A percentile compares a stretch with the other conserved stretches of the same genome.
Evolutionary conservation across 2,888 invertebrate genomes (phyloP).

Genomic region (Beris morrisii): DNA sequence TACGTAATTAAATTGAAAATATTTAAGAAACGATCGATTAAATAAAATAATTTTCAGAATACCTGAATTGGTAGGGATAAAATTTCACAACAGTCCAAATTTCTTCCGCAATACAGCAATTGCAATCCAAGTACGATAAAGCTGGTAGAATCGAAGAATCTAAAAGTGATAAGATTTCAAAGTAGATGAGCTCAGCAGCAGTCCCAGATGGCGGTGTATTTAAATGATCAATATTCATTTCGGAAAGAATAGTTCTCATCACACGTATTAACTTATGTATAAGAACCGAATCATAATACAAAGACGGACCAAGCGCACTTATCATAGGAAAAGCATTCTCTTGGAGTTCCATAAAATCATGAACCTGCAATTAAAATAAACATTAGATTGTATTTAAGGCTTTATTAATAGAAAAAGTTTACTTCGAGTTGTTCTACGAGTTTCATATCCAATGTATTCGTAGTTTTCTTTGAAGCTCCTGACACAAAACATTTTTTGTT

Average conservation of each 20-base stretch:
- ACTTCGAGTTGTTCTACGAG: conserved; percentile 48
- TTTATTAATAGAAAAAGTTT: background rate
- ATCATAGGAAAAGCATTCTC: conserved; percentile 83
- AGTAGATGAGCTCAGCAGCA: conserved; percentile 66
- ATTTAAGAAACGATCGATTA: too few species aligned
- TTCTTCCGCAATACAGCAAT: conserved; percentile 95
- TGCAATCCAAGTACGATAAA: conserved; percentile 87
- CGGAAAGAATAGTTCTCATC: conserved; percentile 53
- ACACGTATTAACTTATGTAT: conserved; percentile 81
- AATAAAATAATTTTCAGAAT: conserved; percentile 48
- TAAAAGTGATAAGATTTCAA: conserved; percentile 80
- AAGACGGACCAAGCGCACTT: conserved; percentile 80
- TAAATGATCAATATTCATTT: conserved; percentile 54
- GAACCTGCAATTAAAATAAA: conserved; percentile 55
- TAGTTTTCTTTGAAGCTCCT: conserved; percentile 64
- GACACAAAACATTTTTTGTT: conserved; percentile 72
- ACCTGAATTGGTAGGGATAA: conserved; percentile 78
- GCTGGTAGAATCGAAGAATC: conserved; percentile 90
- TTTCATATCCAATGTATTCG: conserved; percentile 40
- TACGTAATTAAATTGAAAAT: too few species aligned
- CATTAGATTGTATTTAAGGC: background rate
- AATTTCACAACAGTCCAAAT: conserved; percentile 87
- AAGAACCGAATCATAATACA: conserved; percentile 84
- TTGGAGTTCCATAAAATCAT: conserved; percentile 71
- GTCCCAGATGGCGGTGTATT: conserved; percentile 50